phyloP scores from a whole-genome alignment of 2,888 invertebrate species.

The Spatulosminthurus flaviceps region DNA sequence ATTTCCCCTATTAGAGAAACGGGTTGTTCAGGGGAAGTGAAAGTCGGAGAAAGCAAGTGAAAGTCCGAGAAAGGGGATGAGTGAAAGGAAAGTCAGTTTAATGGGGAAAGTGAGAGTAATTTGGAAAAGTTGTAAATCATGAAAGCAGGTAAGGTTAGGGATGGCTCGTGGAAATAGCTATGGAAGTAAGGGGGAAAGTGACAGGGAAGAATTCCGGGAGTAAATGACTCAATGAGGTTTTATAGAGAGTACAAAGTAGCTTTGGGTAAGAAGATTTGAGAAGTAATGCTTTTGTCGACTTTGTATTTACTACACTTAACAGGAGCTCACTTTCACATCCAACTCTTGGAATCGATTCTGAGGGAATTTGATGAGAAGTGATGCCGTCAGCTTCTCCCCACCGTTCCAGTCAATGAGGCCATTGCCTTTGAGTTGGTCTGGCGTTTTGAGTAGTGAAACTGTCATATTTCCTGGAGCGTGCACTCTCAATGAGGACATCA shows the following conservation, averaged over 20 bases:
- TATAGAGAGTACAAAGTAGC: neutral
- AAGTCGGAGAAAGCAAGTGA: too few relatives aligned
- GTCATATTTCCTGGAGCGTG: constrained; percentile 54
- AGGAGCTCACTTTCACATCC: constrained; percentile 52
- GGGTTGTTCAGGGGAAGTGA: too few relatives aligned
- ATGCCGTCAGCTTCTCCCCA: constrained; percentile 48
- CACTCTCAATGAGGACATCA: constrained; percentile 51
- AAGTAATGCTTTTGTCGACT: neutral
- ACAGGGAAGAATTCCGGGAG: neutral
- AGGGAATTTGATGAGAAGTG: constrained; percentile 52
- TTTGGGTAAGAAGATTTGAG: constrained; percentile 6
- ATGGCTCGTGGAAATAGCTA: neutral
- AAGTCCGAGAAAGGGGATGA: too few relatives aligned
- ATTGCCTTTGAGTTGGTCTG: constrained; percentile 48
- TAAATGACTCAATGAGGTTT: neutral
- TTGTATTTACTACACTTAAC: neutral
- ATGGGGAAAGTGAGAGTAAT: neutral
- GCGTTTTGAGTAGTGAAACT: constrained; percentile 43
- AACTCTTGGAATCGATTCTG: constrained; percentile 51
- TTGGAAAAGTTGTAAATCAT: neutral
- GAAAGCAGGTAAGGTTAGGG: neutral
- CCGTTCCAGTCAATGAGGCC: constrained; percentile 54
- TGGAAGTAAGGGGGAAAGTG: neutral
- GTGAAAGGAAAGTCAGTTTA: too few relatives aligned
- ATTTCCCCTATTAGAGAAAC: too few relatives aligned